Percentiles rank a stretch among this genome's conserved stretches.
Evolutionary conservation across 1,140 invertebrate genomes (phyloP).

Genomic region (Sinonovacula constricta): DNA sequence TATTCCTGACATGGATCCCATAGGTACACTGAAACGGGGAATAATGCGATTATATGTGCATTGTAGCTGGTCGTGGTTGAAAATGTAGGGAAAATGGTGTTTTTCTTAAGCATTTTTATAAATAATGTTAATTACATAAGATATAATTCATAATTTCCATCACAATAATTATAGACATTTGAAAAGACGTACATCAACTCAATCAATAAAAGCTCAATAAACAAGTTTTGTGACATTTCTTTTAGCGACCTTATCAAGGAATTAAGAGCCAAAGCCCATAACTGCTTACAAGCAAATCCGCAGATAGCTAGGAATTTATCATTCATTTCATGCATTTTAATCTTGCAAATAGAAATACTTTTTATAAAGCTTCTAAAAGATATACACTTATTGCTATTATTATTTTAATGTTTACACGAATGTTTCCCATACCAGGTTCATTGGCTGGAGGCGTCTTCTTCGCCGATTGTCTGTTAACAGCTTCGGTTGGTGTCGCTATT

Average conservation of each 20-base stretch:
- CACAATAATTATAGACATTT: neutral
- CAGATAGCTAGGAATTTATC: too few species aligned
- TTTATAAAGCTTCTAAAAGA: too few species aligned
- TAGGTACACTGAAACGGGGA: conserved; percentile 31
- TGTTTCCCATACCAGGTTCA: conserved; percentile 33
- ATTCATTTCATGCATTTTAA: too few species aligned
- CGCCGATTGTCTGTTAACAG: neutral
- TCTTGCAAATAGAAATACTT: too few species aligned
- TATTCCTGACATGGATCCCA: conserved; percentile 40
- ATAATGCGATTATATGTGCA: neutral
- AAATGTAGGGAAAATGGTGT: neutral
- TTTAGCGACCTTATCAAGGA: too few species aligned
- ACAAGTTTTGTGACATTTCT: too few species aligned
- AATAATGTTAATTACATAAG: neutral
- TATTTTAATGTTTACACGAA: too few species aligned
- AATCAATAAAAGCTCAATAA: neutral
- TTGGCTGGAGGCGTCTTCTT: conserved; percentile 12
- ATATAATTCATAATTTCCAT: neutral
- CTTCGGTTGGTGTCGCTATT: neutral
- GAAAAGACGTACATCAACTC: neutral
- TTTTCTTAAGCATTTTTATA: neutral
- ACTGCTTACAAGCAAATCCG: too few species aligned
- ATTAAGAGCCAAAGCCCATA: too few species aligned
- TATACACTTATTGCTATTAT: too few species aligned
- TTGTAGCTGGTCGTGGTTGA: neutral